Base-by-base conservation (phyloP, 2,888 invertebrate genomes). In the Abrostola triplasia region DNA sequence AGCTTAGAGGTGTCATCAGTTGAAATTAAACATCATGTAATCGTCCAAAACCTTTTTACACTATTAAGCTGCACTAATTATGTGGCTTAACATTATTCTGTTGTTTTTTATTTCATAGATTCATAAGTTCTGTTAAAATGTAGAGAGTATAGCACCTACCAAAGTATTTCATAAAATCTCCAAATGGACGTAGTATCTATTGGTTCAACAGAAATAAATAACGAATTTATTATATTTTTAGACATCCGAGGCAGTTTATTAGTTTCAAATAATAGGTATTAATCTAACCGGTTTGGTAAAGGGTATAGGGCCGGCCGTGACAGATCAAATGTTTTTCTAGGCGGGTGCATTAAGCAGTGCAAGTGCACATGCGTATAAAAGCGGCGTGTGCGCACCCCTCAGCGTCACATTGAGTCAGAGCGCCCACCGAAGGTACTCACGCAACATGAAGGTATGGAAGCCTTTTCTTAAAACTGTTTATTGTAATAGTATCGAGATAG, bases 401-500 rank as follows among this genome's bases (percentile, higher is more conserved):
- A 65, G 67, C 84, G 81, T 84, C 92, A 92, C 84, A 90, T 84
- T 86, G 79, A 81, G 86, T 80, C 84, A 83, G 81, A 80, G 77
- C 85, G 71, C 76, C 73, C 84, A 86, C 81, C 83, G 79, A 80
- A 85, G 82, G 76, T 82, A 87, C 80, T 76, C 86, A 90, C 77
- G 73, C 88, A 91, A 85, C 83, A 93, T 93, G 93, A 92, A 93
- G 93, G 93, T 92, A 91, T 63, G 81, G 62, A 57, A 64, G 44
- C 13, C 12, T 55, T 58, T 55, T 57, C 13, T 24, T 24, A 24
- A 24, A 24, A 24, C 24, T 24, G 24, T 24, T 24, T 24, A 24
- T 24, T 24, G 4, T 24, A 24, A 24, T 24, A 24, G 24, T 24
- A 24, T 2, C 24, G 24, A 24, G 24, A 24, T 24, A 24, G 24